Conservation (phyloP, 1,140 invertebrate species). For the Eupristina koningsbergeri region DNA sequence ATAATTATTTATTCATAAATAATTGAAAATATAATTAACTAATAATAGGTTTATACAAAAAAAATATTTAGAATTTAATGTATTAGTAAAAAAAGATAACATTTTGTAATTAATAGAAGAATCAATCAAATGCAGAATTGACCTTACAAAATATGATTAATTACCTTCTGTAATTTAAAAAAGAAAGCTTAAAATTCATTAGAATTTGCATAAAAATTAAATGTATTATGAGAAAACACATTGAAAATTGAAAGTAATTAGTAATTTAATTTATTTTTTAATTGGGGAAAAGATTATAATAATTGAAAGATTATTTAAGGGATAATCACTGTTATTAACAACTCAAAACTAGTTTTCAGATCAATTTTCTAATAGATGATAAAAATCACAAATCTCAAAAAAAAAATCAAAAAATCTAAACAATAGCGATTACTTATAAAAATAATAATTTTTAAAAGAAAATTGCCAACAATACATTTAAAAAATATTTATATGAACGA, state of each 20-base stretch:
- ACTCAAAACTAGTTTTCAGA: too few species aligned
- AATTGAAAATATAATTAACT: too few species aligned
- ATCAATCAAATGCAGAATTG: not conserved
- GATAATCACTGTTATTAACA: too few species aligned
- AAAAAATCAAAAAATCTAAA: too few species aligned
- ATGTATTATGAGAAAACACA: not conserved
- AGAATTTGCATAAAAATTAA: not conserved
- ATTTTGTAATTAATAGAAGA: not conserved
- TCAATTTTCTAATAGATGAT: too few species aligned
- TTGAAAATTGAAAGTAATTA: not conserved
- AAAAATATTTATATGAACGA: too few species aligned
- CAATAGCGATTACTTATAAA: too few species aligned
- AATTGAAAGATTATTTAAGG: not conserved
- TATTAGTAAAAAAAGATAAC: not conserved
- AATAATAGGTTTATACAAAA: not conserved
- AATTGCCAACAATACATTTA: too few species aligned
- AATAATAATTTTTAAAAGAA: too few species aligned
- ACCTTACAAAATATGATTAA: not conserved
- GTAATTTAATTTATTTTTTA: not conserved
- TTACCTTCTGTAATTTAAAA: not conserved
- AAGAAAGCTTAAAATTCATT: not conserved
- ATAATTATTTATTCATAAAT: not conserved
- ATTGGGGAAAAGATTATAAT: not conserved
- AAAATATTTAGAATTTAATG: not conserved
- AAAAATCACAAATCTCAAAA: too few species aligned